Conservation (phyloP, 1,140 invertebrate species). For the Lordiphosa stackelbergi region DNA sequence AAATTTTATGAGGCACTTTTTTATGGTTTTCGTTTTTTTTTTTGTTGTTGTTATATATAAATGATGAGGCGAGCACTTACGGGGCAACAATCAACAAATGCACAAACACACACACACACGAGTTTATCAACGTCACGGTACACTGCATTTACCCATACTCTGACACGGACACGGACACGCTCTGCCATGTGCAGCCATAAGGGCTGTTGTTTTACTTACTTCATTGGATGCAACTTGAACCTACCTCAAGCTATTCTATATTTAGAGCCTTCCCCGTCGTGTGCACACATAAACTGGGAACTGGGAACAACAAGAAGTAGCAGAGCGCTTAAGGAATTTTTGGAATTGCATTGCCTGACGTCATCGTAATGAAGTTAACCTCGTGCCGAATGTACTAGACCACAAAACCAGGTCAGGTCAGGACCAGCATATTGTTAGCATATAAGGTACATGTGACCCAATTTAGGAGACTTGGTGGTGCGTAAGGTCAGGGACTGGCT, state of each 20-base stretch:
- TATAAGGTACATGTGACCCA: no score
- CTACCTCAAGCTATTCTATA: conserved; percentile 72
- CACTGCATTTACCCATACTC: conserved; percentile 33
- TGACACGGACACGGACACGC: conserved; percentile 6
- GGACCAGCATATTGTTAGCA: conserved; percentile 8
- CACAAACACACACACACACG: conserved; percentile 20
- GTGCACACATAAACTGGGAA: conserved; percentile 8
- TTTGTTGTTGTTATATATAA: no score
- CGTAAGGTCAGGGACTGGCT: no score
- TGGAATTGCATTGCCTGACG: conserved; percentile 12
- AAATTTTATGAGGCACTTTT: conserved; percentile 51
- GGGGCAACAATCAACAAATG: conserved; percentile 10
- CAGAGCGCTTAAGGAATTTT: conserved; percentile 9
- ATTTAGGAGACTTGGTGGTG: no score
- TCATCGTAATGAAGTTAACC: conserved; percentile 30
- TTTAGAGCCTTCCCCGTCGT: conserved; percentile 46
- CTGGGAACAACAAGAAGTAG: conserved; percentile 5
- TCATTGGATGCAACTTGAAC: conserved; percentile 37
- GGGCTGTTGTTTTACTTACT: conserved; percentile 31
- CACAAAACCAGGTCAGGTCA: conserved; percentile 37
- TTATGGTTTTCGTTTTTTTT: conserved; percentile 25
- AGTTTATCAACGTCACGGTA: conserved; percentile 62
- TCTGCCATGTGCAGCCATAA: conserved; percentile 34
- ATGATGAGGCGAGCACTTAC: conserved; percentile 3
- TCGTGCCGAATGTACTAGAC: conserved; percentile 25